Conservation (phyloP, 2,797 vertebrate species). For the Falco rusticolus region DNA sequence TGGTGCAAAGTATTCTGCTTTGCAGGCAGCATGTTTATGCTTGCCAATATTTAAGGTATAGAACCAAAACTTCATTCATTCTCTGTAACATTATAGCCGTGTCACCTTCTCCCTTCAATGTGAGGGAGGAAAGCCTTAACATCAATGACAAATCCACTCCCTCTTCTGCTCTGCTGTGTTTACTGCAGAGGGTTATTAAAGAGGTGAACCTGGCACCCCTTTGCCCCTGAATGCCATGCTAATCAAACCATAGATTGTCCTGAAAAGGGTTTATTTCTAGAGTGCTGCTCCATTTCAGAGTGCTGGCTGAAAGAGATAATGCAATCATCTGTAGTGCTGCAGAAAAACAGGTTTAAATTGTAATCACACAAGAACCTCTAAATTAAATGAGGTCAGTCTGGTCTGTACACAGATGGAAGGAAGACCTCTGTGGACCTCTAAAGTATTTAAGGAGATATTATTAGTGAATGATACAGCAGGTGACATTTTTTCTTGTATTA, state of each 20-base stretch:
- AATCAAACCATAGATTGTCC: background rate
- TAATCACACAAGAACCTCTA: background rate
- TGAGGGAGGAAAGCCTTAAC: background rate
- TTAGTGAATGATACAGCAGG: background rate
- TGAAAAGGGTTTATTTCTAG: background rate
- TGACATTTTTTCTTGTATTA: background rate
- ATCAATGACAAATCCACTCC: background rate
- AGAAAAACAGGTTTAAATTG: constrained; percentile 13
- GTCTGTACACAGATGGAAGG: background rate
- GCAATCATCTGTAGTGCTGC: background rate
- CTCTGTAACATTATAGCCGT: accelerated
- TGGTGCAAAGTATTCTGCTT: background rate
- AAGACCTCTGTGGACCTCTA: background rate
- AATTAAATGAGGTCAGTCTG: background rate
- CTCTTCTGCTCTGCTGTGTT: background rate
- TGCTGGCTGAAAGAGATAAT: background rate
- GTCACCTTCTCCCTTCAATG: background rate
- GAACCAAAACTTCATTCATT: background rate
- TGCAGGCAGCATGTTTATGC: background rate
- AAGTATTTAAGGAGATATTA: background rate
- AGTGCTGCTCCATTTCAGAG: background rate
- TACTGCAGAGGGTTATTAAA: background rate
- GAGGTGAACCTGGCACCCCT: background rate
- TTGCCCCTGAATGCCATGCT: background rate
- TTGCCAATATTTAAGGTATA: background rate